These are phyloP conservation scores for Mactromeris polynyma DNA, from an alignment of 2,888 invertebrate genomes.

Conservation along the genomic window DNA sequence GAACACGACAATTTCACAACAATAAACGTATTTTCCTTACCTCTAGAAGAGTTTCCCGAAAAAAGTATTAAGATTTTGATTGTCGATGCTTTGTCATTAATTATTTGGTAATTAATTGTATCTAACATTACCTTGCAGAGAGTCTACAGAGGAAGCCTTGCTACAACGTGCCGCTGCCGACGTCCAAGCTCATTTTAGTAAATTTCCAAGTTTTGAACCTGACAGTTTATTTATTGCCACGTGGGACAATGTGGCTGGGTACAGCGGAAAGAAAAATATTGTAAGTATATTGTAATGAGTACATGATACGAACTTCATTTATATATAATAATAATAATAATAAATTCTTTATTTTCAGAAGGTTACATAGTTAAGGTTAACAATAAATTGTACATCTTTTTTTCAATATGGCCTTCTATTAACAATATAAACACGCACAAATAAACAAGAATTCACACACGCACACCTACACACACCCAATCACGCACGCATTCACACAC, in stretches of 20 bases:
- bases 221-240: conserved; percentile 94
- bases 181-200: conserved; percentile 92
- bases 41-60: background rate
- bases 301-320: background rate
- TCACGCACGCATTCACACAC: too few relatives aligned
- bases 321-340: too few relatives aligned
- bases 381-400: too few relatives aligned
- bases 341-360: too few relatives aligned
- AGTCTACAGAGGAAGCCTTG: conserved; percentile 83
- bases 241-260: conserved; percentile 96
- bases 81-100: background rate
- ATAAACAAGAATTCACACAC: too few relatives aligned
- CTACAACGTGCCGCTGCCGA: conserved; percentile 90
- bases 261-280: conserved; percentile 90
- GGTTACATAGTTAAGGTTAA: too few relatives aligned
- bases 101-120: background rate
- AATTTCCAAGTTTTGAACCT: conserved; percentile 92
- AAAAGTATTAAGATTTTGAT: background rate
- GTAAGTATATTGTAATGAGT: conserved; percentile 86
- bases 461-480: too few relatives aligned
- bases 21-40: background rate
- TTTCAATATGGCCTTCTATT: too few relatives aligned
- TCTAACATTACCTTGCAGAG: conserved; percentile 70
- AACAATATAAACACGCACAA: too few relatives aligned
- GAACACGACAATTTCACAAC: too few relatives aligned